Evolutionary conservation across 2,888 invertebrate genomes (phyloP), one percentile per base, ranked within the genome.

Genomic region (Metalampra italica): DNA sequence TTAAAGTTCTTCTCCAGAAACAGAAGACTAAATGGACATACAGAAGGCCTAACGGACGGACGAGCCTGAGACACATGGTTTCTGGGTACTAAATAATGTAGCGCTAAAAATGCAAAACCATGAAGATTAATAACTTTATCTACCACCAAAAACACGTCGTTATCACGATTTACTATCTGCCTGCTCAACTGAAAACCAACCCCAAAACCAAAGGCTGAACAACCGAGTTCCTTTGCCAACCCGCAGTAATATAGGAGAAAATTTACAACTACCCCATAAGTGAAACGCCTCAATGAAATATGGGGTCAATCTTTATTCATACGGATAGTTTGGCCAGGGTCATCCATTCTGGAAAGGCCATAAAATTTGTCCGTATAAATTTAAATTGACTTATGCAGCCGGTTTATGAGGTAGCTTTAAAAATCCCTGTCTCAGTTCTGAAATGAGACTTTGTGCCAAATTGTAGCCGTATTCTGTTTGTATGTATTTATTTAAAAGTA

Each of bases 311-410:
- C 49, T 55, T 51, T 49, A 55, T 55, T 52, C 52, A 52, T 52
- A 49, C 58, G 52, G 50, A 29, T 34, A 29, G 51, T 53, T 34
- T 47, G 38, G 46, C 22, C 40, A 41, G 22, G 29, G 55, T 63
- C 64, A 72, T 71, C 64, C 57, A 58, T 65, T 60, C 49, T 51
- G 38, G 64, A 62, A 59, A 57, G 68, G 55, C 59, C 64, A 62
- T 72, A 62, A 68, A 74, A 79, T 78, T 78, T 79, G 79, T 78
- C 77, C 71, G 68, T 74, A 69, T 67, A 63, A 74, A 65, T 66
- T 44, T 44, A 12, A 38, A 43, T 29, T 11, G n/a, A 39, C 14
- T 14, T 39, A 39, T 14, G 37, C 9, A 7, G 2, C 22, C 22
- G 7, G 34, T 34, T 34, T 34, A 34, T 22, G 22, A 22, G 22